phyloP scores from a whole-genome alignment of 1,140 invertebrate species.

The Drosophila pachea region DNA sequence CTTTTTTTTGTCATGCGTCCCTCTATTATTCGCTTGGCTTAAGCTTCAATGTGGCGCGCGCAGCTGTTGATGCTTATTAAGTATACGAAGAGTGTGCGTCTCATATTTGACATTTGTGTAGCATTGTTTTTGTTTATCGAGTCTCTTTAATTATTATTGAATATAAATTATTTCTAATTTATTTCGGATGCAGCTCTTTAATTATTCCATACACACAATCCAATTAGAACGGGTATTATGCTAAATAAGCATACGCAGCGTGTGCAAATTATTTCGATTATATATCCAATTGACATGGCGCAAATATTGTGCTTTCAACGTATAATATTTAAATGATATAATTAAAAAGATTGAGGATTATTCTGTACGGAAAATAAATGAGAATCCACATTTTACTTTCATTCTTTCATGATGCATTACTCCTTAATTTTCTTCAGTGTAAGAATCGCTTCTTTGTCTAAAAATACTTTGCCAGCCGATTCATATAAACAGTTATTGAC shows the following conservation, averaged over 20 bases:
- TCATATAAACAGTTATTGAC: slow-evolving; percentile 9
- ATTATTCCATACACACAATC: slow-evolving; percentile 1
- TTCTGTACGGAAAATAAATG: too few species aligned
- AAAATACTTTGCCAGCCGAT: neutral
- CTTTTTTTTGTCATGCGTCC: neutral
- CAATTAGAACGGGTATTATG: slow-evolving; percentile 13
- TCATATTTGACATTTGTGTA: slow-evolving; percentile 2
- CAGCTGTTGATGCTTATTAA: slow-evolving; percentile 12
- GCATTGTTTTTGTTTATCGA: neutral
- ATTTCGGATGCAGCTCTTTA: neutral
- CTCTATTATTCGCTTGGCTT: neutral
- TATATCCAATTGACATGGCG: neutral
- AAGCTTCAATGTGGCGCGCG: neutral
- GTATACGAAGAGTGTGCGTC: slow-evolving; percentile 38
- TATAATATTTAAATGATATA: neutral
- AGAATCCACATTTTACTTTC: neutral
- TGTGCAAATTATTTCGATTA: neutral
- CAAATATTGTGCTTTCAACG: neutral
- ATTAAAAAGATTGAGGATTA: too few species aligned
- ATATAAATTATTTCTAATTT: neutral
- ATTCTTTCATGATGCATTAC: neutral
- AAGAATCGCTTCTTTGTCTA: neutral
- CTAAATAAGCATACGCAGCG: slow-evolving; percentile 2
- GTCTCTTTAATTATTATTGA: neutral
- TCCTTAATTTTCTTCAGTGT: neutral